phyloP scores from a whole-genome alignment of 2,888 invertebrate species.

The Invenusta paracnida region DNA sequence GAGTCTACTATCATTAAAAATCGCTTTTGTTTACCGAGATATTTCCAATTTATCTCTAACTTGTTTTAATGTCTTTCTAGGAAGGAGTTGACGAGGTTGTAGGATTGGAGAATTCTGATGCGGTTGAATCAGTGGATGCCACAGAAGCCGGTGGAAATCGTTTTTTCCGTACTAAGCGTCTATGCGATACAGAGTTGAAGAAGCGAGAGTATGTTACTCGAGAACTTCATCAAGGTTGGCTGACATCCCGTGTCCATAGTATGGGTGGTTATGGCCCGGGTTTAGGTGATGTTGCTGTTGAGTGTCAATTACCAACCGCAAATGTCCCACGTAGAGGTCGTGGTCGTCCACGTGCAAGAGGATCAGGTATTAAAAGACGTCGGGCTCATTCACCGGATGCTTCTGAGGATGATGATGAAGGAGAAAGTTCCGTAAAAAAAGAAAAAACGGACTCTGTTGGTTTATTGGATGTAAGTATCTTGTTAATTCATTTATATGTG shows the following conservation, averaged over 20 bases:
- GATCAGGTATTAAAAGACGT: not conserved
- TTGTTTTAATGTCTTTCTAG: too few relatives aligned
- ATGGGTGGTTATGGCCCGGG: not conserved
- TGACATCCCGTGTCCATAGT: not conserved
- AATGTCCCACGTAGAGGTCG: not conserved
- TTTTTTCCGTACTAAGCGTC: slow-evolving; percentile 35
- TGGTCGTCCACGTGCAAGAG: not conserved
- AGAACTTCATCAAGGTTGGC: slow-evolving; percentile 30
- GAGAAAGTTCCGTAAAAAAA: not conserved
- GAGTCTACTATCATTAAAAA: too few relatives aligned
- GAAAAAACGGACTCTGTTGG: not conserved
- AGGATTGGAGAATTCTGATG: not conserved
- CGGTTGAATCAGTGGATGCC: not conserved
- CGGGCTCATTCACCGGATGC: not conserved
- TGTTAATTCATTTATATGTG: too few relatives aligned
- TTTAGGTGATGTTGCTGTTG: not conserved
- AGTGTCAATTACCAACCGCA: not conserved
- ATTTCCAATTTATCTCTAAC: too few relatives aligned
- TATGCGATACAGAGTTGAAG: slow-evolving; percentile 22
- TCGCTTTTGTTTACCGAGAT: too few relatives aligned
- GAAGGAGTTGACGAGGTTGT: not conserved
- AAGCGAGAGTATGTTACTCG: slow-evolving; percentile 33
- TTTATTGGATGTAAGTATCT: not conserved
- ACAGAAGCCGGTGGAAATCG: not conserved
- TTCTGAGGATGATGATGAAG: not conserved